Percentiles rank a stretch among this genome's conserved stretches.
phyloP scores from a whole-genome alignment of 2,888 invertebrate genomes.

The Leucozona laternaria region DNA sequence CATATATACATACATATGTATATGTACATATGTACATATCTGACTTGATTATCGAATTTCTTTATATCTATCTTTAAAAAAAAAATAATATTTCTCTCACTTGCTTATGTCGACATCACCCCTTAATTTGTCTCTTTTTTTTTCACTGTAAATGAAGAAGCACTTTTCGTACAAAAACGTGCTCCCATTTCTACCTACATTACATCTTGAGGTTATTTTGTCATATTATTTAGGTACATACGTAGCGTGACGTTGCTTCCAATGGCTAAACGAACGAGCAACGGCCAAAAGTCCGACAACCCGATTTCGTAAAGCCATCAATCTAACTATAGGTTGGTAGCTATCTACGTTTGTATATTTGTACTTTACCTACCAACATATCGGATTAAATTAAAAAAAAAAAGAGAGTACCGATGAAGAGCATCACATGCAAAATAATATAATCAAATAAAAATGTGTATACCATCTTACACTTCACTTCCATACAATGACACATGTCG shows the following conservation, averaged over 20 bases:
- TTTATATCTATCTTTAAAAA: slow-evolving; percentile 10
- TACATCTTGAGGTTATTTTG: slow-evolving; percentile 11
- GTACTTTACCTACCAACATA: slow-evolving; percentile 16
- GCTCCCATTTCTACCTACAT: slow-evolving; percentile 47
- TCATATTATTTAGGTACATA: too few relatives aligned
- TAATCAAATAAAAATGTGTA: slow-evolving; percentile 48
- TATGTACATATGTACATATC: too few relatives aligned
- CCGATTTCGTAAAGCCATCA: slow-evolving; percentile 31
- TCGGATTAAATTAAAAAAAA: slow-evolving; percentile 35
- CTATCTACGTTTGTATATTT: background rate
- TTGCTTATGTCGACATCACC: slow-evolving; percentile 29
- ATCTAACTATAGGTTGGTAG: background rate
- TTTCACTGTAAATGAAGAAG: slow-evolving; percentile 25
- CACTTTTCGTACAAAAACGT: slow-evolving; percentile 46
- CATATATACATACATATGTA: background rate
- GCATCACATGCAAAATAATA: slow-evolving; percentile 62
- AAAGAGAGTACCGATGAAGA: slow-evolving; percentile 62
- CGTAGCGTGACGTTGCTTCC: slow-evolving; percentile 3
- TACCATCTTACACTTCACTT: slow-evolving; percentile 34
- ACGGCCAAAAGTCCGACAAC: slow-evolving; percentile 36
- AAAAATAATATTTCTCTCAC: slow-evolving; percentile 22
- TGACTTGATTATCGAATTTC: slow-evolving; percentile 30
- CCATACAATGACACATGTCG: slow-evolving; percentile 43
- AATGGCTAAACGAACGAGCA: slow-evolving; percentile 10
- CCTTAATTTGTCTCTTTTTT: slow-evolving; percentile 35